A percentile compares a stretch with the other conserved stretches of the same genome.
These are phyloP conservation scores for Cricetomys ansorgei DNA, from an alignment of 2,113 vertebrate species.

Conservation along the genomic window DNA sequence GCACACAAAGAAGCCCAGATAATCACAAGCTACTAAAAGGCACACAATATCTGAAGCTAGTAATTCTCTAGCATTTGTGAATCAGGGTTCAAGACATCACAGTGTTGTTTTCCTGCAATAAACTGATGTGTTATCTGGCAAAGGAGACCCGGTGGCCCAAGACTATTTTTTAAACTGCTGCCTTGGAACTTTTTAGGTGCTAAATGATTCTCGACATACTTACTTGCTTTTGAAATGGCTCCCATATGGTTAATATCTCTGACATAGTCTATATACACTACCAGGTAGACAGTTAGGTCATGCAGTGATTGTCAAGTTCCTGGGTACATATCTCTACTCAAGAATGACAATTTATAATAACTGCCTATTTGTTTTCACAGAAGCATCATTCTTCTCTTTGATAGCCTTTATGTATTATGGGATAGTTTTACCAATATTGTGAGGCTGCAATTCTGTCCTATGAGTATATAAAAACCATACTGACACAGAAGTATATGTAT, in stretches of 20 bases:
- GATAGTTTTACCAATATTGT: background rate
- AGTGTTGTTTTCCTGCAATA: conserved; percentile 51
- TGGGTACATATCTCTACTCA: background rate
- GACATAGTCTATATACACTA: conserved; percentile 22
- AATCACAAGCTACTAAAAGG: background rate
- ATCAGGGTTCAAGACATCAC: conserved; percentile 26
- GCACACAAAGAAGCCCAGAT: background rate
- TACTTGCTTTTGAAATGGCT: conserved; percentile 61
- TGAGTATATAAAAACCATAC: background rate
- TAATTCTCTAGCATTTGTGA: background rate
- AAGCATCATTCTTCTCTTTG: background rate
- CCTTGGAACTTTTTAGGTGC: conserved; percentile 65
- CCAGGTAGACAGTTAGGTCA: conserved; percentile 37
- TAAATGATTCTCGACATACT: conserved; percentile 68
- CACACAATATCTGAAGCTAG: background rate
- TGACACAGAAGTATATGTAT: background rate
- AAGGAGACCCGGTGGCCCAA: conserved; percentile 60
- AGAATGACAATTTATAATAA: background rate
- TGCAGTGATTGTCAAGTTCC: background rate
- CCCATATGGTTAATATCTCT: conserved; percentile 72
- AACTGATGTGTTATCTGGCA: conserved; percentile 42
- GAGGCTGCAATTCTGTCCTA: background rate
- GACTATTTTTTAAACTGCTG: conserved; percentile 72
- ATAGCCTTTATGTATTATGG: conserved; percentile 7
- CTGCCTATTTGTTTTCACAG: background rate